Evolutionary conservation across 2,113 vertebrate genomes (phyloP).

Genomic region (Ammodytes marinus): DNA sequence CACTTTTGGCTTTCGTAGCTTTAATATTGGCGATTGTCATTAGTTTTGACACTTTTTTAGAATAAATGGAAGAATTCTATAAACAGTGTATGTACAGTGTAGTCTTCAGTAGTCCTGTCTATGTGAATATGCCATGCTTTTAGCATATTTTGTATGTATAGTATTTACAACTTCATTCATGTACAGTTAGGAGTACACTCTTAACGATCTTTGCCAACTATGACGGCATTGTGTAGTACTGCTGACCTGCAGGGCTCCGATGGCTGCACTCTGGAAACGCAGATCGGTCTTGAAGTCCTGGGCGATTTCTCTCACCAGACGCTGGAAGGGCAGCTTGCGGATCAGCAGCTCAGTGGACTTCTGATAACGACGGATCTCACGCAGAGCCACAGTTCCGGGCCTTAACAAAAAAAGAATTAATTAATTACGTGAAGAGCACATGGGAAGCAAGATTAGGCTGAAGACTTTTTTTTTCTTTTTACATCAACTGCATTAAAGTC

Average conservation of each 20-base stretch:
- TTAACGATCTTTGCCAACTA: no score
- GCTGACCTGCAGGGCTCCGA: constrained; percentile 87
- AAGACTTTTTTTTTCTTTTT: background rate
- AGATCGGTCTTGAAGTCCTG: constrained; percentile 88
- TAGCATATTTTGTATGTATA: background rate
- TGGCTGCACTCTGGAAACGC: constrained; percentile 89
- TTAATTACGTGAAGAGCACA: rapidly evolving
- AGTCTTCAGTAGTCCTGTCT: background rate
- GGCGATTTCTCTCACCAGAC: constrained; percentile 87
- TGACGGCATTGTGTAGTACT: no score
- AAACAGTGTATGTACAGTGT: background rate
- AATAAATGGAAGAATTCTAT: background rate
- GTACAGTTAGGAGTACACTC: no score
- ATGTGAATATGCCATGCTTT: background rate
- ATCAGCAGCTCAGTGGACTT: constrained; percentile 89
- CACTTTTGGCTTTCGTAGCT: background rate
- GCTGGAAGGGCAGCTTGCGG: constrained; percentile 88
- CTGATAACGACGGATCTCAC: constrained; percentile 90
- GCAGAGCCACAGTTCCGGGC: constrained; percentile 88
- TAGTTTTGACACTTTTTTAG: background rate
- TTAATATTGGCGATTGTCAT: background rate
- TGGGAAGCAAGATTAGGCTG: background rate
- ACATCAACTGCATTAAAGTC: background rate
- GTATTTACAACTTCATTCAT: background rate
- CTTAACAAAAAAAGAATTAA: constrained; percentile 56